Base-by-base conservation (phyloP, 2,113 vertebrate species). In the Damaliscus lunatus region DNA sequence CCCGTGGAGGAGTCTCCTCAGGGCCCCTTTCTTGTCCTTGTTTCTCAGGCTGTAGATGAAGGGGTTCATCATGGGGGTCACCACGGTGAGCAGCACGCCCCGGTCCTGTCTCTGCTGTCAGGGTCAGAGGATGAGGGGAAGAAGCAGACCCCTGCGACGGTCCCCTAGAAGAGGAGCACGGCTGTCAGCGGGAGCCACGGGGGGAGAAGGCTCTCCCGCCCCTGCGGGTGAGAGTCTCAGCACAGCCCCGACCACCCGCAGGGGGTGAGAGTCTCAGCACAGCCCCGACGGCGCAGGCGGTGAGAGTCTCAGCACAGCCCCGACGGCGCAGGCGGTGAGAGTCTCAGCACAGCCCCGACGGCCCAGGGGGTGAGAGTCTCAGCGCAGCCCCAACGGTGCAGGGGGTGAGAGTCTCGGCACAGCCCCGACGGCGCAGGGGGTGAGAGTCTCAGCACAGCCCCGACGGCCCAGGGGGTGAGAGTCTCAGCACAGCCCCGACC, bases 41-140 rank as follows among this genome's bases (percentile, higher is more conserved):
- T 97, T 98, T 46, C 98, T 96, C 77, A 98, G 89, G 77, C 96
- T 97, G 4, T 98, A 98, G 60, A 98, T 97, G 52, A 98, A 95
- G 33, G 98, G 98, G 77, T 96, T 98, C 48, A 96, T 1, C 96
- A 97, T 94, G 52, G 98, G 98, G 19, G 94, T 98, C 16, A 98
- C 96, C 36, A 98, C 93, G 3, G 96, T 97, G 78, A 98, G 97
- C 3, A 98, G 88, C 3, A 98, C 2, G 98, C 97, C 48, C 97
- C 97, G 13, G 96, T 95, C 81, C 97, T 97, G 71, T 97, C 90
- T 55, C 60, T 95, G 64, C 97, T 84, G 5, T 94, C 87, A 2
- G 92, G 95, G 21, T 98, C 93, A 27, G 90, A 12, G 9, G 97
- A 91, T 0, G 88, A 89, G 36, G 97, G 98, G 12, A 95, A 88